Base-by-base conservation (phyloP, 1,140 invertebrate genomes). In the Ceratina australensis region DNA sequence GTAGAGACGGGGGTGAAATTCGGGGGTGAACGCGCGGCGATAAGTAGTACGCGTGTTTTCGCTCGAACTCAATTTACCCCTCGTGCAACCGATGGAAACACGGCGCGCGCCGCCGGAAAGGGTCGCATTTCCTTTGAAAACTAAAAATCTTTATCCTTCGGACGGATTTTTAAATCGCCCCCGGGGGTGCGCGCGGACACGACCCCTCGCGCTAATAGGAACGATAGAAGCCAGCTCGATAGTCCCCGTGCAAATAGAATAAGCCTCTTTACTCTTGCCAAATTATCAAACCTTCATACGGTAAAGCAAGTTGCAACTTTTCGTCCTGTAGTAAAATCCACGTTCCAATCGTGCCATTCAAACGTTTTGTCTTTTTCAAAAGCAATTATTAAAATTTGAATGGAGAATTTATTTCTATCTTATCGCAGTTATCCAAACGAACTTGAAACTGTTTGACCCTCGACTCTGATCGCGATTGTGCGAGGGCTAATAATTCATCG, bases 11-110 rank as follows among this genome's bases (percentile, higher is more conserved):
- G 63, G 67, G 66, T 3, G 72, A 66, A 42, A 73, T 22, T 57
- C 42, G 71, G 54, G 66, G 50, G 50, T 18, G 52, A 16, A n/a
- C 16, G 56, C 24, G 57, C 50, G 71, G 47, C 60, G 61, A 76
- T 74, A 72, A 69, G 65, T 71, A 64, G 50, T 65, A 79, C 28
- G 57, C 81, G 73, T 79, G 76, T 72, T 64, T 59, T 82, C 65
- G 71, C 42, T 47, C 68, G n/a, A 54, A 73, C 67, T 77, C 74
- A 63, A 77, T 77, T 77, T 71, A 71, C 66, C 74, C 66, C 22
- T 42, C 33, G 33, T 42, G 74, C 49, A 52, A 69, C 33, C 74
- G 66, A 8, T 71, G 65, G 73, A 76, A 76, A 76, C 66, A 61
- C 33, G 33, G 3, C 28, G 28, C 28, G 28, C 28, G 20, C 65